Base-by-base conservation (phyloP, 2,888 invertebrate species). In the Willowsia nigromaculata region DNA sequence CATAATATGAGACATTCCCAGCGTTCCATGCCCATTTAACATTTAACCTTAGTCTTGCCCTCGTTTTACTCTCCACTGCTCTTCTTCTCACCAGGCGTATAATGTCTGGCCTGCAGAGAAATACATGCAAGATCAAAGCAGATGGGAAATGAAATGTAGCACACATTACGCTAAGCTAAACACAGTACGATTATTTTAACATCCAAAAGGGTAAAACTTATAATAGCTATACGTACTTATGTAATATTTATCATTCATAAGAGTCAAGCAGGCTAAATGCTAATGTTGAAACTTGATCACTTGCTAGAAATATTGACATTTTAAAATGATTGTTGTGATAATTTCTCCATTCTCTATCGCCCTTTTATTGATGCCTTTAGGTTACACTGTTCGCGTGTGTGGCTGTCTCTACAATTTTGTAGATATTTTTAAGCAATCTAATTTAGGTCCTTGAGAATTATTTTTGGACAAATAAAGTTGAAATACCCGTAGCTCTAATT, bases 21-120 rank as follows among this genome's bases (percentile, higher is more conserved):
- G 78, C 78, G 53, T 78, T 78, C 78, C 78, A 78, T 25, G 78
- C 78, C 78, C 56, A 56, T 78, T 78, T 78, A 78, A 78, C 78
- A 78, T 78, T 78, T 78, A 56, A 78, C 53, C 78, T 56, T 78
- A 74, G 50, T 56, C 56, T 80, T 80, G 80, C 80, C 80, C 80
- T 80, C 80, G 56, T 80, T 80, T 80, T 80, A 80, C 56, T 59
- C 80, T 37, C 80, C 1, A 7, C 37, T 37, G 80, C 80, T 80
- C 59, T 80, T 37, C 40, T 80, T 37, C 56, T 37, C 53, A 53
- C 56, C 37, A 80, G 5, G 7, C 25, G 18, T 27, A 76, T 47
- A 25, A 71, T 68, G 40, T 6, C 40, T 56, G 13, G 37, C 33
- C 56, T 56, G 11, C 27, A 53, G 43, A 15, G 30, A 30, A 40